Evolutionary conservation across 2,888 invertebrate species (phyloP).

Genomic region (Leucozona laternaria): DNA sequence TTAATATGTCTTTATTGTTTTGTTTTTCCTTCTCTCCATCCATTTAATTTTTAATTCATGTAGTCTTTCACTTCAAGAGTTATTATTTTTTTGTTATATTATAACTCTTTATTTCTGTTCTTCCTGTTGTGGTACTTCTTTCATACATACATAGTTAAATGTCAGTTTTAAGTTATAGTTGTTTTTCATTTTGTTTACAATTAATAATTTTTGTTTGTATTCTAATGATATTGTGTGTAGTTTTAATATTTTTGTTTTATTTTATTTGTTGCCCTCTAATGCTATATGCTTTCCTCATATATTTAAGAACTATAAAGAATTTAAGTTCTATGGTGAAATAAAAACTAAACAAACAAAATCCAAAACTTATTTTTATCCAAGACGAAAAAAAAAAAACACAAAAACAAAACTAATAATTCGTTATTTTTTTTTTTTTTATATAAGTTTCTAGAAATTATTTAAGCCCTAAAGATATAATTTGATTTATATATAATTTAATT

Average conservation of each 20-base stretch:
- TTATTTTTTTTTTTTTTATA: conserved; percentile 37
- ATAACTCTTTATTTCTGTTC: conserved; percentile 17
- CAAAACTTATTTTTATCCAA: conserved; percentile 24
- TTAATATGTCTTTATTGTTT: conserved; percentile 75
- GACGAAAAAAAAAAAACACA: conserved; percentile 17
- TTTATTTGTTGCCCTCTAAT: conserved; percentile 63
- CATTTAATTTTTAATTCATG: conserved; percentile 8
- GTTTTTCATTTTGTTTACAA: conserved; percentile 28
- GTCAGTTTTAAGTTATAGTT: conserved; percentile 59
- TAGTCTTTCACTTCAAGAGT: conserved; percentile 43
- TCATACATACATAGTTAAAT: conserved; percentile 68
- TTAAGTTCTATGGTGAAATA: conserved; percentile 48
- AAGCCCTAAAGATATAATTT: conserved; percentile 70
- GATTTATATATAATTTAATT: conserved; percentile 56
- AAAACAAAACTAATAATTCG: conserved; percentile 54
- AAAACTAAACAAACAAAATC: conserved; percentile 29
- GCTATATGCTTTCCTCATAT: conserved; percentile 67
- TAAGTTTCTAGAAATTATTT: conserved; percentile 59
- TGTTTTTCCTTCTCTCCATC: conserved; percentile 12
- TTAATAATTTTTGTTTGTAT: conserved; percentile 54
- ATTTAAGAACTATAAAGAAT: conserved; percentile 54
- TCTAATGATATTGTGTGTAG: conserved; percentile 75
- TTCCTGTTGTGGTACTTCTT: conserved; percentile 55
- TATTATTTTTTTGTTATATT: neutral
- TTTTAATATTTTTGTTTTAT: conserved; percentile 54